Base-by-base conservation (phyloP, 2,797 vertebrate species). In the Somateria mollissima region DNA sequence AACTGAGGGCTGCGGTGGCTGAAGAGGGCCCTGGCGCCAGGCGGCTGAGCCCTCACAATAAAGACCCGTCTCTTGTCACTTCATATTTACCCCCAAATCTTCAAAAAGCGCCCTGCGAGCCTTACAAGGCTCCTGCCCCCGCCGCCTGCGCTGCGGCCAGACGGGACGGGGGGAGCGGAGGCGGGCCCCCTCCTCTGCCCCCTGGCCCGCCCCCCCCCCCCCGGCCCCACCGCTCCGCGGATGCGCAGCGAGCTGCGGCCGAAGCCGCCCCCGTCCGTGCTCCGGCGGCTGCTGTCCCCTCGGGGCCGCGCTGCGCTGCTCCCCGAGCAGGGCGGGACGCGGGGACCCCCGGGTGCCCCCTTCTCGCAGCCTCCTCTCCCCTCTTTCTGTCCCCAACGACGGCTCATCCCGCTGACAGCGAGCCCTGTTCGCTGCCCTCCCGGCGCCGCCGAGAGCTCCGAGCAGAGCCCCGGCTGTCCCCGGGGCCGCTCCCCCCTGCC, bases 1-100 rank as follows among this genome's bases (percentile, higher is more conserved):
- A 98, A 98, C 96, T 96, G 92, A 97, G 98, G 97, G 97, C 97
- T 94, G 87, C 90, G 97, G 97, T 97, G 97, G 98, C 97, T 97
- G 98, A 97, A 98, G 98, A 98, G 98, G 97, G 97, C 97, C 98
- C 97, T 98, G 99, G 99, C 99, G 99, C 98, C 99, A 98, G 98
- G 98, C 98, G 97, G 98, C 98, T 98, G 98, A 98, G 98, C 97
- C 97, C 96, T 97, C 97, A 97, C 98, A 98, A 98, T 97, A 98
- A 97, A 99, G 98, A 98, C 98, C 98, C 98, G 97, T 97, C 98
- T 98, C 98, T 97, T 98, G 98, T 99, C 98, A 98, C 98, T 98
- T 99, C 97, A 97, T 97, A 98, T 99, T 98, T 98, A 98, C 96
- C 98, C 97, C 97, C 96, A 98, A 98, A 98, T 98, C 97, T 95